Base-by-base conservation (phyloP, 2,797 vertebrate species). In the Semotilus atromaculatus region DNA sequence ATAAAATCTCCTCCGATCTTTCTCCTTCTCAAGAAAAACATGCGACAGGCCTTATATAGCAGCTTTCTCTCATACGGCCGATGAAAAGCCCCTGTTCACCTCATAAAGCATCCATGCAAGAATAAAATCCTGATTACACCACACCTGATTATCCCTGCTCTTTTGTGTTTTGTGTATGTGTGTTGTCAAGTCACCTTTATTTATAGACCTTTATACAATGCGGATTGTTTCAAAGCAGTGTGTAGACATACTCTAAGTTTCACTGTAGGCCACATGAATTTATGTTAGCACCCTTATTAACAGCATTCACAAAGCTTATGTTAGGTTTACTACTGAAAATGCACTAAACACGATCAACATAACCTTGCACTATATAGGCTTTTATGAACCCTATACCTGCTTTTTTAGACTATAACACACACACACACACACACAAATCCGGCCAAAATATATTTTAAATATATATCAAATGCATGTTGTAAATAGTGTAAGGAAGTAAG, bases 1-100 rank as follows among this genome's bases (percentile, higher is more conserved):
- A 77, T 29, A 31, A 77, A 74, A n/a, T 66, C 45, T 67, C 60
- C 13, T 31, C 58, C 40, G 55, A 66, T 34, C 7, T 81, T 34
- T 72, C 60, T 71, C 66, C 21, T 76, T 34, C 55, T 62, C 71
- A n/a, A 84, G 10, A 67, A 67, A 79, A 80, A 31, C 43, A 2
- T 45, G 40, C 0, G 6, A 80, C 40, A 45, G 18, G 19, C 81
- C 21, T 64, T 36, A 51, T 36, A 51, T 40, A 71, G 66, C 31
- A 26, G 31, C 70, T 26, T 14, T 48, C 45, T 74, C 31, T 53
- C 26, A 19, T 14, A 19, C 62, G 31, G n/a, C 14, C 1, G 31
- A 26, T 64, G 31, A 73, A 73, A 82, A 62, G 9, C 19, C 8
- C 1, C 45, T 11, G 45, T 80, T 80, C 16, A 72, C 10, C 48